Evolutionary conservation across 2,888 invertebrate species (phyloP).

Genomic region (Orchesella flavescens): DNA sequence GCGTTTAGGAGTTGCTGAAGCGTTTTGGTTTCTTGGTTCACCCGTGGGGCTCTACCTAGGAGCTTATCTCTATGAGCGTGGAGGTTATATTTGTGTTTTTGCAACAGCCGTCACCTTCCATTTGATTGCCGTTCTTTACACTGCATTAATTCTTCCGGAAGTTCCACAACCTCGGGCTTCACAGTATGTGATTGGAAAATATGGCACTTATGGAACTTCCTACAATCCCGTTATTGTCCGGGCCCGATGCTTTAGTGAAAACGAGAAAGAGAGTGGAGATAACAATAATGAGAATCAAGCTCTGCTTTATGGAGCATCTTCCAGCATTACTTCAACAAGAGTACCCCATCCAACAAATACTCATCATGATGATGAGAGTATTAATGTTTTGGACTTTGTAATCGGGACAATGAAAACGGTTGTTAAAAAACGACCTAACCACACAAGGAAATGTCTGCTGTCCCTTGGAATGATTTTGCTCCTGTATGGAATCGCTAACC

Average conservation of each 20-base stretch:
- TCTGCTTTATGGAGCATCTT: constrained; percentile 17
- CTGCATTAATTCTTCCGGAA: constrained; percentile 69
- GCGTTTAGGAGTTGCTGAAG: constrained; percentile 71
- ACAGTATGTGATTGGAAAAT: constrained; percentile 67
- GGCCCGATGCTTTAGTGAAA: constrained; percentile 69
- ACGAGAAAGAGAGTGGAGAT: constrained; percentile 56
- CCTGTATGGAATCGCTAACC: constrained; percentile 66
- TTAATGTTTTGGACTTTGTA: constrained; percentile 67
- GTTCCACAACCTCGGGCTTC: constrained; percentile 68
- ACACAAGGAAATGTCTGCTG: constrained; percentile 70
- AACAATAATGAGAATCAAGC: constrained; percentile 61
- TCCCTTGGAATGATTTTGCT: constrained; percentile 69
- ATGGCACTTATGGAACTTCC: constrained; percentile 67
- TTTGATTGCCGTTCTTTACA: constrained; percentile 68
- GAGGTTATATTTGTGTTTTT: constrained; percentile 71
- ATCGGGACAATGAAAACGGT: constrained; percentile 70
- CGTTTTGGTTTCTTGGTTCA: constrained; percentile 70
- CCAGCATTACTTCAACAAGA: constrained; percentile 24
- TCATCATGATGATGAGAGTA: constrained; percentile 5
- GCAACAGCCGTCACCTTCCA: constrained; percentile 67
- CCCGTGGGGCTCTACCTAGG: constrained; percentile 70
- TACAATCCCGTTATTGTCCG: constrained; percentile 52
- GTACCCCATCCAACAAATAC: background rate
- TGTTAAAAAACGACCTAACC: constrained; percentile 67
- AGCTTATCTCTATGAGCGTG: constrained; percentile 68